These are phyloP conservation scores for Pseudococcus viburni DNA, from an alignment of 2,888 invertebrate species.

Conservation along the genomic window DNA sequence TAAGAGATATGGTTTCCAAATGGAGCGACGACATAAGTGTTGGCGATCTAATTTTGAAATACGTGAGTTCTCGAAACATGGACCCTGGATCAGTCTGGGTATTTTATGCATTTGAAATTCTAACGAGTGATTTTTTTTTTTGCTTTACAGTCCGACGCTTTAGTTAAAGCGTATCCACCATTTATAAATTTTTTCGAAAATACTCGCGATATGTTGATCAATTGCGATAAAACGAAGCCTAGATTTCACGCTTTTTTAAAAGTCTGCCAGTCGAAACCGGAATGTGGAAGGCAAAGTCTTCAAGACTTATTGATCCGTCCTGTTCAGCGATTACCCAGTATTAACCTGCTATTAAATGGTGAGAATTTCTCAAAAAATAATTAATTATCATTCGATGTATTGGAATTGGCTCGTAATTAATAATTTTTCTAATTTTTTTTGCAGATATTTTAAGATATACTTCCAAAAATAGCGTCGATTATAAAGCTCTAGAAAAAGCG, in stretches of 20 bases:
- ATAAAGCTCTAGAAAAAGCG: constrained; percentile 86
- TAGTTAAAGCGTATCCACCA: constrained; percentile 95
- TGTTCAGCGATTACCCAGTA: constrained; percentile 96
- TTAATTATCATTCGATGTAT: neutral
- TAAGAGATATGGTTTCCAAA: constrained; percentile 78
- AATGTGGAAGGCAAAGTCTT: constrained; percentile 95
- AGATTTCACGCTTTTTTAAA: constrained; percentile 98
- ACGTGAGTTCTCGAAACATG: constrained; percentile 72
- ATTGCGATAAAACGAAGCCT: constrained; percentile 93
- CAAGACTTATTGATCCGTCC: constrained; percentile 97
- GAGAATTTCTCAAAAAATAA: constrained; percentile 70
- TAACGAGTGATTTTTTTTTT: neutral
- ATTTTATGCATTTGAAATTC: neutral
- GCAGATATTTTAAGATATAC: constrained; percentile 95
- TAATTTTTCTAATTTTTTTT: neutral
- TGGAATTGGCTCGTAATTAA: no score
- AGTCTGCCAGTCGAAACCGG: constrained; percentile 93
- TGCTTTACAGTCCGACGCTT: constrained; percentile 78
- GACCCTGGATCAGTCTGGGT: neutral
- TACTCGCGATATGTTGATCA: constrained; percentile 91
- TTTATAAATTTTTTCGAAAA: constrained; percentile 99
- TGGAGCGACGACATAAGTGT: constrained; percentile 92
- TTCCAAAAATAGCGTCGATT: constrained; percentile 88
- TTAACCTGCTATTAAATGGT: constrained; percentile 94
- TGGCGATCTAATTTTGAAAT: constrained; percentile 89